Percentiles rank a stretch among this genome's conserved stretches.
These are phyloP conservation scores for Schizotus pectinicornis DNA, from an alignment of 2,888 invertebrate genomes.

Conservation along the genomic window DNA sequence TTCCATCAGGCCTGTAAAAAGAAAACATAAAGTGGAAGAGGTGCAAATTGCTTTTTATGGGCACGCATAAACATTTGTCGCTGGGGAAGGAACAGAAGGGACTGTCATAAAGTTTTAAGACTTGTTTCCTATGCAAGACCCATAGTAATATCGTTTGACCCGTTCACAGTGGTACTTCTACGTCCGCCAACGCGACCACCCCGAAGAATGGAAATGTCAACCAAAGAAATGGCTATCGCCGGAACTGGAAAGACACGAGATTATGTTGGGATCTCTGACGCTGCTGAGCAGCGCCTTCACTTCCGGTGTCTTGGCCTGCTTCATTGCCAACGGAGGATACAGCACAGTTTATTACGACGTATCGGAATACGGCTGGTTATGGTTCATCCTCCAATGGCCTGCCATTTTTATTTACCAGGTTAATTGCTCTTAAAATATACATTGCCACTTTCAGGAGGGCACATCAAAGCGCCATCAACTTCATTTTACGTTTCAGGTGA, in stretches of 20 bases:
- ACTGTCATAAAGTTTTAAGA: constrained; percentile 44
- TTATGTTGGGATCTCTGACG: constrained; percentile 67
- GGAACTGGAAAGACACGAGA: constrained; percentile 72
- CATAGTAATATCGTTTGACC: constrained; percentile 15
- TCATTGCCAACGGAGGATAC: constrained; percentile 71
- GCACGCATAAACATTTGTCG: constrained; percentile 47
- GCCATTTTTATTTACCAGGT: constrained; percentile 69
- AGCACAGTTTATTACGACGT: constrained; percentile 69
- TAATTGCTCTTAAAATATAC: constrained; percentile 21
- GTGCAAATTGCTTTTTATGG: constrained; percentile 48
- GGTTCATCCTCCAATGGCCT: constrained; percentile 71
- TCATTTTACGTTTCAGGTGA: no score
- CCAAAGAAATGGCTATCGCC: constrained; percentile 71
- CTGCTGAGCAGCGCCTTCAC: constrained; percentile 63
- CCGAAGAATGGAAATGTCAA: constrained; percentile 77
- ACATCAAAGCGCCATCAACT: no score
- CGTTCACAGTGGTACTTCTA: constrained; percentile 73
- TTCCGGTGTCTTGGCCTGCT: constrained; percentile 69
- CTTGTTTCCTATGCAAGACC: constrained; percentile 34
- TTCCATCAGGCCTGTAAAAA: constrained; percentile 35
- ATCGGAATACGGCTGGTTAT: constrained; percentile 67
- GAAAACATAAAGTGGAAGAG: constrained; percentile 43
- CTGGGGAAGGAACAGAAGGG: constrained; percentile 33
- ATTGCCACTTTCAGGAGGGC: background rate
- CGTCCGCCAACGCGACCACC: constrained; percentile 64